Evolutionary conservation across 2,888 invertebrate species (phyloP), one percentile per base, ranked within the genome.

Genomic region (Acanthococcus lagerstroemiae): DNA sequence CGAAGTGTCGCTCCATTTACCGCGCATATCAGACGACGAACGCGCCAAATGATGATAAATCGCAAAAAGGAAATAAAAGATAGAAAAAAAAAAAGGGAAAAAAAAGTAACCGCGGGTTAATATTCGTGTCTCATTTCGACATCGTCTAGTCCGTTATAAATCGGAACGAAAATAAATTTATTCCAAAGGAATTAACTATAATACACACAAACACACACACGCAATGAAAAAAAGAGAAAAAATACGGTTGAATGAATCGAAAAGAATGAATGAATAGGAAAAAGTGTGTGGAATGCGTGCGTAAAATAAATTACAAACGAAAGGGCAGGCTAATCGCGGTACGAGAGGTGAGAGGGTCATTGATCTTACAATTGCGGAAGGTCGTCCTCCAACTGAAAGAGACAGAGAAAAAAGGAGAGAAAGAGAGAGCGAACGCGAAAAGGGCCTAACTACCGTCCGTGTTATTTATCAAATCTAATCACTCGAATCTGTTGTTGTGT

Each of bases 351-450:
- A 58, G 37, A 61, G 52, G 61, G 61, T 61, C 61, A 61, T 61
- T 61, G 61, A 61, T 61, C 61, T 52, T 30, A 52, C 48, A 61
- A 52, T 61, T 61, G 37, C 52, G 61, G 61, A 61, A 61, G 61
- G 61, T 61, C 61, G 61, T 61, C 52, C 52, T 52, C 52, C 12
- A 19, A 48, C n/a, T n/a, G 48, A 1, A 4, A 48, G n/a, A 37
- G 37, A 37, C 2, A 37, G 37, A 37, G 37, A 9, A n/a, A 1
- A n/a, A 37, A 2, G 37, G n/a, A 9, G 37, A 9, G 37, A 37
- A n/a, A 15, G 3, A 37, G 37, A n/a, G 37, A 37, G n/a, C n/a
- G 37, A 30, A 55, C n/a, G 30, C 25, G 55, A 55, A 27, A n/a
- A 3, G 27, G 15, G 27, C 27, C 55, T 55, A 55, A 6, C 55